Evolutionary conservation across 2,888 invertebrate genomes (phyloP), one percentile per base, ranked within the genome.

Genomic region (Cephonodes hylas): DNA sequence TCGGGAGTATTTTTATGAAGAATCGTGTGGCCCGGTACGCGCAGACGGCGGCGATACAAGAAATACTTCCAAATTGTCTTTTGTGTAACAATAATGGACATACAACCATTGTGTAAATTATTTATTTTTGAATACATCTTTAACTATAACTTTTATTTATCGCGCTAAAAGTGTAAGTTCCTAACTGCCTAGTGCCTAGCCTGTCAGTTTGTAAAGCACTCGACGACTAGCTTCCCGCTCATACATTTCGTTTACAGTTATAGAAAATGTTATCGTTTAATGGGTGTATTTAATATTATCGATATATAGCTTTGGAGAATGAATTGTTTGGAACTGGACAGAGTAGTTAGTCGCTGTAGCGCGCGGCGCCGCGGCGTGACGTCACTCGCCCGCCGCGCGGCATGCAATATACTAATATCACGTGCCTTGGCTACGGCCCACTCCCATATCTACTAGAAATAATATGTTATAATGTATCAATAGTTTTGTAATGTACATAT

Each of bases 401-500:
- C 60, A 59, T 62, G 62, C 59, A 63, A 61, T 53, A 67, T 64
- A 80, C 80, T 83, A 81, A 83, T 81, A 84, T 81, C 81, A 83
- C 84, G 91, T 91, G 91, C 91, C 91, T 92, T 92, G 88, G 88
- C 88, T 84, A 77, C 86, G 88, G 87, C 88, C 87, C 85, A 81
- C 81, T 75, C 86, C 88, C 90, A 91, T 91, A 92, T 91, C 91
- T 89, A 75, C 77, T 89, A 90, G 87, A 84, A 85, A 80, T 87
- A 85, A 79, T 81, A 82, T 81, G 80, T 86, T 81, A 84, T 88
- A 89, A 53, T 85, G 86, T 89, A 91, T 89, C 85, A 83, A 84
- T 87, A 88, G 83, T 87, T 86, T 85, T 83, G 78, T 88, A 89
- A 85, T 91, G 91, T 91, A 91, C 88, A 91, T 92, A 93, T 86